Evolutionary conservation across 2,797 vertebrate genomes (phyloP).

Genomic region (Sarcoramphus papa): DNA sequence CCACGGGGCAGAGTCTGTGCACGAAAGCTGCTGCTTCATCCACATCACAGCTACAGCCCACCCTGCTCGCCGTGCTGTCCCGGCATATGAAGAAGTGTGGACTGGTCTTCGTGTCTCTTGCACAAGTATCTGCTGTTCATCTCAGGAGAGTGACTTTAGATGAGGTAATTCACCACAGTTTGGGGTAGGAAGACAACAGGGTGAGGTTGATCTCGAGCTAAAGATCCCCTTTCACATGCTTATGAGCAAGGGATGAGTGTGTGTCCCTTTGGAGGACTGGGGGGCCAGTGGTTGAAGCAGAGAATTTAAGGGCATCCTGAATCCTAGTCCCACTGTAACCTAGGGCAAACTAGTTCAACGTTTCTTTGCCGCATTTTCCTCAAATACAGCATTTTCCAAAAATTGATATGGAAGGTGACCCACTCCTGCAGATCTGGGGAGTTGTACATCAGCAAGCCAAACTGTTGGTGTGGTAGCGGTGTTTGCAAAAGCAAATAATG

Average conservation of each 20-base stretch:
- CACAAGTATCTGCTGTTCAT: neutral
- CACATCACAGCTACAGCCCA: neutral
- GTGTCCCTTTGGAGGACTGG: neutral
- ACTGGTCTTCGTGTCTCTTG: neutral
- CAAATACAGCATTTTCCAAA: neutral
- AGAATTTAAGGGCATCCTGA: neutral
- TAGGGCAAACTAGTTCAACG: neutral
- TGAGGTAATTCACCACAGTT: neutral
- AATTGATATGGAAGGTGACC: neutral
- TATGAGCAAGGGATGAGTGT: neutral
- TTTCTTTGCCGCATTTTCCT: neutral
- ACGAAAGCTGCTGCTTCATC: accelerated
- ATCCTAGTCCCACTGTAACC: neutral
- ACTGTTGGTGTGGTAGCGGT: neutral
- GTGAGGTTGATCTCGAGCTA: neutral
- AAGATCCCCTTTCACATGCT: neutral
- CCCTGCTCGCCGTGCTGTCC: neutral
- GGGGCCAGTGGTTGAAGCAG: neutral
- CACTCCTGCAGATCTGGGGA: neutral
- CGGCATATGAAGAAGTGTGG: accelerated
- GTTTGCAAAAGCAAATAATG: neutral
- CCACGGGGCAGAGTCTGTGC: neutral
- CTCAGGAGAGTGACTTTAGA: neutral
- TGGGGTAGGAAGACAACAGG: neutral
- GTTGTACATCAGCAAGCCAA: neutral